phyloP scores from a whole-genome alignment of 1,140 invertebrate genomes.

The Pantala flavescens region DNA sequence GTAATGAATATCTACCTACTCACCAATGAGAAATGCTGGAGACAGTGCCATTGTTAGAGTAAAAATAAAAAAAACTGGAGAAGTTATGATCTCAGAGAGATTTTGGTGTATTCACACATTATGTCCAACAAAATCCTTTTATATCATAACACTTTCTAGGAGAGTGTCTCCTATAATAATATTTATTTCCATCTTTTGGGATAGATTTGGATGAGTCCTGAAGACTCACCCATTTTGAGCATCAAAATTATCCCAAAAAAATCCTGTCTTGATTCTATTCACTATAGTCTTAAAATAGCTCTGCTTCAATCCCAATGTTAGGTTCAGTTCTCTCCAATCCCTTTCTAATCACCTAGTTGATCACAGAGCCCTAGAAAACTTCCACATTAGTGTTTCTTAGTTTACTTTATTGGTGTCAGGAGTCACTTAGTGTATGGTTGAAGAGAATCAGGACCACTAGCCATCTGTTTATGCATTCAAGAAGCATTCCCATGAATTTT shows the following conservation, averaged over 20 bases:
- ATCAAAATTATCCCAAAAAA: background rate
- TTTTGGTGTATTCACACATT: constrained; percentile 1
- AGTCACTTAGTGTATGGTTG: constrained; percentile 5
- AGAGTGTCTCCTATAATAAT: background rate
- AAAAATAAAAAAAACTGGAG: background rate
- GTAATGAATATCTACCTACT: background rate
- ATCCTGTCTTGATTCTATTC: background rate
- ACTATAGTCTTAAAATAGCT: background rate
- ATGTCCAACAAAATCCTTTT: constrained; percentile 4
- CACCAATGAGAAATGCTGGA: constrained; percentile 4
- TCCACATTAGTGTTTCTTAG: background rate
- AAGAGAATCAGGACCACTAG: background rate
- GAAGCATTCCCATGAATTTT: constrained; percentile 6
- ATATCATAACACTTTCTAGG: background rate
- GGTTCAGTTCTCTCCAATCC: background rate
- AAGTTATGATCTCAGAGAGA: background rate
- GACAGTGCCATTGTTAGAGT: background rate
- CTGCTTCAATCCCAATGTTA: background rate
- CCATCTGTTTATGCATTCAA: background rate
- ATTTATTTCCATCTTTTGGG: background rate
- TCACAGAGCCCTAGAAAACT: background rate
- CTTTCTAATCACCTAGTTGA: background rate
- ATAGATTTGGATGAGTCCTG: background rate
- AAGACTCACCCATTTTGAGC: background rate
- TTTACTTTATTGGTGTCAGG: background rate